Conservation (phyloP, 2,797 vertebrate genomes). For the Chlorospingus flavigularis region DNA sequence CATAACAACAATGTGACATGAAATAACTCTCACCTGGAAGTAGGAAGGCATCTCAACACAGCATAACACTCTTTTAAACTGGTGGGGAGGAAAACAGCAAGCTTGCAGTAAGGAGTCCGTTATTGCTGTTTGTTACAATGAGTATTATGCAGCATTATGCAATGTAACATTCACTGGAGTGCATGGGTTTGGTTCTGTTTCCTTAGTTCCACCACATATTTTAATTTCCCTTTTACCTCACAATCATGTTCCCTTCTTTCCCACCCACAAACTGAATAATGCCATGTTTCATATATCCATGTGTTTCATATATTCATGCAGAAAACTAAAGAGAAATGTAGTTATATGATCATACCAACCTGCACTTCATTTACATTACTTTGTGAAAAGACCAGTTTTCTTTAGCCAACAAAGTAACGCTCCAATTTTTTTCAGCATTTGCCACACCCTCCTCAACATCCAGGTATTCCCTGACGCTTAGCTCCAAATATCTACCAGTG, state of each 20-base stretch:
- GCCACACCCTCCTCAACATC: neutral
- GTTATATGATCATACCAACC: neutral
- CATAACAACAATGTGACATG: neutral
- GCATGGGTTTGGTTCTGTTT: neutral
- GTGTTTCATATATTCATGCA: neutral
- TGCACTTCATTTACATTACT: accelerated
- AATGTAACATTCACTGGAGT: neutral
- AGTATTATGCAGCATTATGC: too few species aligned
- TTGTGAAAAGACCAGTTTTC: neutral
- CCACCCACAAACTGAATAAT: neutral
- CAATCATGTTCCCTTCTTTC: neutral
- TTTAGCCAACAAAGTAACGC: neutral
- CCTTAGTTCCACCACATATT: neutral
- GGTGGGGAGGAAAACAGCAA: neutral
- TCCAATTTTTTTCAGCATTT: neutral
- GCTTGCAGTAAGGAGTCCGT: neutral
- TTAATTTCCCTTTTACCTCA: neutral
- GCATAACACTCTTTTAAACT: neutral
- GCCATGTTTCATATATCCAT: neutral
- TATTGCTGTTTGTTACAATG: neutral
- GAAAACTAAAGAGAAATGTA: neutral
- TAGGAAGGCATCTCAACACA: neutral
- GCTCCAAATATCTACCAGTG: neutral
- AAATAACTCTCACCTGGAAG: neutral
- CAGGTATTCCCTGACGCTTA: neutral